Evolutionary conservation across 2,113 vertebrate species (phyloP).

Genomic region (Symphodus melops): DNA sequence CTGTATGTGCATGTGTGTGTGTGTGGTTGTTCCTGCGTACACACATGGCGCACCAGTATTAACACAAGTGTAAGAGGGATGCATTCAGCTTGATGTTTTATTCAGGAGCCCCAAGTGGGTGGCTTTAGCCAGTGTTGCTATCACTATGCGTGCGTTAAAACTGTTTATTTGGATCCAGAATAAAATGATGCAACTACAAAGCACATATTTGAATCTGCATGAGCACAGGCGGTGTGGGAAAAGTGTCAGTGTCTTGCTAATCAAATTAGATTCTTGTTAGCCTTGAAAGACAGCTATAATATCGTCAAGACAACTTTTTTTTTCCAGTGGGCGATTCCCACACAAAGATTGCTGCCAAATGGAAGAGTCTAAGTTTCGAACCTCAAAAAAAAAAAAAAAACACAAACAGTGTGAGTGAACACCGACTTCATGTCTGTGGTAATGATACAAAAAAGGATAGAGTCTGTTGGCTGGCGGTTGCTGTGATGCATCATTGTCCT

Average conservation of each 20-base stretch:
- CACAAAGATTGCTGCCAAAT: slow-evolving; percentile 8
- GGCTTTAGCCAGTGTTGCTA: slow-evolving; percentile 61
- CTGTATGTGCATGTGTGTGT: slow-evolving; percentile 25
- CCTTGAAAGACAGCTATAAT: background rate
- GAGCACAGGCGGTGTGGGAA: background rate
- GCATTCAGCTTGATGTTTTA: slow-evolving; percentile 75
- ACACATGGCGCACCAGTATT: slow-evolving; percentile 42
- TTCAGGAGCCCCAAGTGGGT: slow-evolving; percentile 65
- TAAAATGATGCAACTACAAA: slow-evolving; percentile 35
- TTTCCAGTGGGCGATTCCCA: background rate
- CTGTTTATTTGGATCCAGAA: slow-evolving; percentile 42
- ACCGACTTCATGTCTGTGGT: slow-evolving; percentile 42
- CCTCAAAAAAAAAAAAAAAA: slow-evolving; percentile 9
- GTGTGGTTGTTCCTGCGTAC: slow-evolving; percentile 7
- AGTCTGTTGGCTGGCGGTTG: slow-evolving; percentile 29
- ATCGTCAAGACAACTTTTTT: background rate
- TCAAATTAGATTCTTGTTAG: slow-evolving; percentile 9
- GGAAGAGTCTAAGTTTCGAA: slow-evolving; percentile 2
- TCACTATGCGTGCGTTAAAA: slow-evolving; percentile 57
- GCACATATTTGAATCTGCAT: slow-evolving; percentile 19
- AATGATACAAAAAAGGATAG: slow-evolving; percentile 54
- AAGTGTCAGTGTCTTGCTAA: background rate
- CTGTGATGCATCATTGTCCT: slow-evolving; percentile 59
- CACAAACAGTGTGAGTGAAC: background rate
- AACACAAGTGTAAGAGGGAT: slow-evolving; percentile 47